These are phyloP conservation scores for Lasioglossum leucozonium DNA, from an alignment of 2,888 invertebrate genomes.

Conservation along the genomic window DNA sequence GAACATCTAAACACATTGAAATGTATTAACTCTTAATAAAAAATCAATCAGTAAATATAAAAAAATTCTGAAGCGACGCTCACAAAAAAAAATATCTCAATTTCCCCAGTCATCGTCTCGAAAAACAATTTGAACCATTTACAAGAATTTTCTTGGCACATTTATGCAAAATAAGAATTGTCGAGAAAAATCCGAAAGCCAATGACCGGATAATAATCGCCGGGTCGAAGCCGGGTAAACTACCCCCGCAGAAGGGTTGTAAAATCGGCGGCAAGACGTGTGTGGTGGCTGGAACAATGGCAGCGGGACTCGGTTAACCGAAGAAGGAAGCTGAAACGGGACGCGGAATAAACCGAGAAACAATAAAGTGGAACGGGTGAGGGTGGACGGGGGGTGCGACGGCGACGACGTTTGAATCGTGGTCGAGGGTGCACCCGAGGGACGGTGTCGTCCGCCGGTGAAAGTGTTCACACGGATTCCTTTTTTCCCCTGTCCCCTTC, in stretches of 20 bases:
- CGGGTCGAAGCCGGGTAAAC: conserved; percentile 3
- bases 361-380: conserved; percentile 67
- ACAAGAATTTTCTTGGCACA: too few species aligned
- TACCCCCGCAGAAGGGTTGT: neutral
- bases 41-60: neutral
- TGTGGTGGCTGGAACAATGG: conserved; percentile 61
- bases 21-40: too few species aligned
- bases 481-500: conserved; percentile 26
- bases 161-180: neutral
- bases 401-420: conserved; percentile 71
- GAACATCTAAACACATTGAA: neutral
- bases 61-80: neutral
- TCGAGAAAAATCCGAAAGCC: neutral
- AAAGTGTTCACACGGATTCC: conserved; percentile 61
- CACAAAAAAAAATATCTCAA: too few species aligned
- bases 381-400: conserved; percentile 32
- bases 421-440: conserved; percentile 57
- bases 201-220: conserved; percentile 19
- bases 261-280: conserved; percentile 61
- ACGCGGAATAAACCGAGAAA: conserved; percentile 66
- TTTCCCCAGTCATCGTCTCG: neutral
- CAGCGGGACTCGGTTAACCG: conserved; percentile 67
- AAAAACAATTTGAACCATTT: neutral
- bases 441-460: conserved; percentile 49
- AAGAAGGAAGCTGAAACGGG: conserved; percentile 70